Evolutionary conservation across 2,113 vertebrate genomes (phyloP).

Genomic region (Progne subis): DNA sequence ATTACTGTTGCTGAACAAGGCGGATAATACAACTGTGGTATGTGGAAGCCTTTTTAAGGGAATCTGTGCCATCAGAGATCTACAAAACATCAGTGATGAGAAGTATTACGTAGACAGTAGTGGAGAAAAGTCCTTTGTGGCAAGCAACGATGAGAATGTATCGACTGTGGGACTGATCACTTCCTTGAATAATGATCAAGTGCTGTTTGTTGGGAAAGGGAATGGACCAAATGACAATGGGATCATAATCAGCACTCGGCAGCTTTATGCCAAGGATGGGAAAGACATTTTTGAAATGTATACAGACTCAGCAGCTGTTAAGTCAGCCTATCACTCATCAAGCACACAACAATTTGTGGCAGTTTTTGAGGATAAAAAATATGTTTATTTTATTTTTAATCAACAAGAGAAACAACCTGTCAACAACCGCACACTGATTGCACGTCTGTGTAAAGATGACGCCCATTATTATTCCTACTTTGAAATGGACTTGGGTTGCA

Average conservation of each 20-base stretch:
- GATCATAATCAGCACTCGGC: constrained; percentile 94
- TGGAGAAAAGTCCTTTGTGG: constrained; percentile 94
- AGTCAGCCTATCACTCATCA: constrained; percentile 78
- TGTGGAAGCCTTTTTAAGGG: constrained; percentile 94
- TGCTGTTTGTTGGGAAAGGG: constrained; percentile 92
- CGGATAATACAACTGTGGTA: constrained; percentile 76
- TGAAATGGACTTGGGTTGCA: constrained; percentile 90
- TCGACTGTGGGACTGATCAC: constrained; percentile 91
- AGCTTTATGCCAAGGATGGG: constrained; percentile 75
- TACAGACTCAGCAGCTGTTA: constrained; percentile 85
- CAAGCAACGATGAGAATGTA: constrained; percentile 86
- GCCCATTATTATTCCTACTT: constrained; percentile 91
- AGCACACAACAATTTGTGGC: constrained; percentile 81
- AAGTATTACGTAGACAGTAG: constrained; percentile 87
- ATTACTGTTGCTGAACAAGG: constrained; percentile 84
- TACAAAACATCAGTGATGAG: constrained; percentile 76
- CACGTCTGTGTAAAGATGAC: constrained; percentile 88
- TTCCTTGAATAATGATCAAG: constrained; percentile 45
- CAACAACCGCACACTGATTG: constrained; percentile 87
- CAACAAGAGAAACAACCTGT: constrained; percentile 80
- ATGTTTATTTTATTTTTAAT: constrained; percentile 93
- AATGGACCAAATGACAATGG: constrained; percentile 88
- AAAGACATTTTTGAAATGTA: constrained; percentile 91
- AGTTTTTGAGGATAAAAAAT: constrained; percentile 83
- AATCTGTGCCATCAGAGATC: constrained; percentile 87